A percentile compares a stretch with the other conserved stretches of the same genome.
These are phyloP conservation scores for Anthopleura sola DNA, from an alignment of 64 coral and sea anemone genomes.

Conservation along the genomic window DNA sequence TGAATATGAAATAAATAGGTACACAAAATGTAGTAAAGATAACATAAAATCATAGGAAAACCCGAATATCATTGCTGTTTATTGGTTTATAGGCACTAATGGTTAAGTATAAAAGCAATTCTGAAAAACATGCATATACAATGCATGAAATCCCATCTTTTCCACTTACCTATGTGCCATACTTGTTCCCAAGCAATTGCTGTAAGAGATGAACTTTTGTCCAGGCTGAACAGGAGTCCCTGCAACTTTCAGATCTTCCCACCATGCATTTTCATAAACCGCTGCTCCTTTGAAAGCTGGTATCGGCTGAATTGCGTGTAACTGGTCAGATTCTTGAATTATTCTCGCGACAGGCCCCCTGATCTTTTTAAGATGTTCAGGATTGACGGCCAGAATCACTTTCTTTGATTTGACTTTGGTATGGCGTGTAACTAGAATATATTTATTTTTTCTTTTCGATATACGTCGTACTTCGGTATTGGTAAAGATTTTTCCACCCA, in stretches of 20 bases:
- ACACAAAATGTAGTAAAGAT: too few species aligned
- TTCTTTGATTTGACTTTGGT: conserved; percentile 43
- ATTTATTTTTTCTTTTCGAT: conserved; percentile 2
- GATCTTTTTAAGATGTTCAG: conserved; percentile 32
- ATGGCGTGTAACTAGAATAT: conserved; percentile 36
- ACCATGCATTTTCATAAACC: conserved; percentile 40
- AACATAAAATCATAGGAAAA: too few species aligned
- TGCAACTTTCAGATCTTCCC: conserved; percentile 50
- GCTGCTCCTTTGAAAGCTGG: conserved; percentile 65
- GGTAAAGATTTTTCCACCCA: conserved; percentile 48
- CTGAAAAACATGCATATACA: background rate
- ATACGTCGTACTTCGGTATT: conserved; percentile 36
- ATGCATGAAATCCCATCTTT: too few species aligned
- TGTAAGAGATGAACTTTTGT: conserved; percentile 74
- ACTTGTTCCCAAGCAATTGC: conserved; percentile 63
- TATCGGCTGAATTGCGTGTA: conserved; percentile 57
- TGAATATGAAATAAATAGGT: too few species aligned
- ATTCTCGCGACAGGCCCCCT: conserved; percentile 41
- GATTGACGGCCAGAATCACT: conserved; percentile 44
- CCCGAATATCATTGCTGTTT: too few species aligned
- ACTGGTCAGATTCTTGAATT: conserved; percentile 33
- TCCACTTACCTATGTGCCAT: conserved; percentile 65
- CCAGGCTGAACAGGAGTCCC: conserved; percentile 45
- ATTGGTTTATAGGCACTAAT: background rate
- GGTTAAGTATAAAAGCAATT: background rate